These are phyloP conservation scores for Amyelois transitella DNA, from an alignment of 1,140 invertebrate genomes.

Conservation along the genomic window DNA sequence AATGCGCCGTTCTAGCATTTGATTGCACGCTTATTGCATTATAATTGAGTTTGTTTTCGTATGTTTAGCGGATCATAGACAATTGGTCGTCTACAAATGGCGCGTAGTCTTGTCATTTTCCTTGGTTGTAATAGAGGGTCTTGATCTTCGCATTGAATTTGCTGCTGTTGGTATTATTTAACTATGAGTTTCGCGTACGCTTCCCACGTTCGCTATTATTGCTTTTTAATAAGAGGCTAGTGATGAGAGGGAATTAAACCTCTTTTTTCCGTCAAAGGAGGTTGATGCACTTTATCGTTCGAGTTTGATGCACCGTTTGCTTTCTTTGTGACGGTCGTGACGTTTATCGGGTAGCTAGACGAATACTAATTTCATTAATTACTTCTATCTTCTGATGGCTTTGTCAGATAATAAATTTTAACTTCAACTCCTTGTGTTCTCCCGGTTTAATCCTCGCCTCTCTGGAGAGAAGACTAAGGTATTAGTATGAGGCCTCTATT, in stretches of 20 bases:
- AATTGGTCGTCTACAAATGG: slow-evolving; percentile 34
- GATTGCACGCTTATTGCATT: slow-evolving; percentile 6
- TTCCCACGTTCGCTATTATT: slow-evolving; percentile 50
- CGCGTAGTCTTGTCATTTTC: slow-evolving; percentile 55
- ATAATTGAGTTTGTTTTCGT: slow-evolving; percentile 30
- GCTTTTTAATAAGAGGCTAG: slow-evolving; percentile 26
- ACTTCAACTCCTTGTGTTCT: no score
- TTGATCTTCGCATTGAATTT: slow-evolving; percentile 71
- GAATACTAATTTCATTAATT: no score
- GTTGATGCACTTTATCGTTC: slow-evolving; percentile 4
- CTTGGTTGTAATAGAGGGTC: slow-evolving; percentile 56
- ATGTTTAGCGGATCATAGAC: slow-evolving; percentile 12
- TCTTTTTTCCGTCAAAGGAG: slow-evolving; percentile 17
- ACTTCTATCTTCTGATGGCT: no score
- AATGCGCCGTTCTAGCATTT: slow-evolving; percentile 10
- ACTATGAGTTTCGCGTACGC: slow-evolving; percentile 29
- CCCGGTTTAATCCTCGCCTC: no score
- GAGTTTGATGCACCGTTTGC: neutral
- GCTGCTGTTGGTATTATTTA: slow-evolving; percentile 34
- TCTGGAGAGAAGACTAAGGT: no score
- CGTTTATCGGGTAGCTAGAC: neutral
- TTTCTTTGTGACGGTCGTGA: neutral
- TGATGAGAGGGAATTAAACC: slow-evolving; percentile 10
- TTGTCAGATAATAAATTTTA: no score
- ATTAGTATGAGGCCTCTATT: no score